A percentile compares a stretch with the other conserved stretches of the same genome.
These are phyloP conservation scores for Amazona guildingii DNA, from an alignment of 2,113 vertebrate genomes.

Conservation along the genomic window DNA sequence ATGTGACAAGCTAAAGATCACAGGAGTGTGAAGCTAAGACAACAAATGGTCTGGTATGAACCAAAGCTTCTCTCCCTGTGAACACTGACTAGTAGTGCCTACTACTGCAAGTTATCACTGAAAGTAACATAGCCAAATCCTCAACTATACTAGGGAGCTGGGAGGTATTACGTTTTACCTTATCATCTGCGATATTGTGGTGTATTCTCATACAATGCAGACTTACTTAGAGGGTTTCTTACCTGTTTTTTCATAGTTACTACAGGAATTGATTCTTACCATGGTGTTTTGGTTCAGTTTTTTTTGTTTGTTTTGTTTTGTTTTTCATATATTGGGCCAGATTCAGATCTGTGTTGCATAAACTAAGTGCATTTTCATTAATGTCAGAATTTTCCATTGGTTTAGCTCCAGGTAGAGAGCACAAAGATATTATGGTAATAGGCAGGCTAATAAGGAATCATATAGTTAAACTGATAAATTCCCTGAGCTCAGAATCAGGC, in stretches of 20 bases:
- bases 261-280: not conserved
- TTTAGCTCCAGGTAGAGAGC: constrained; percentile 16
- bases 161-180: not conserved
- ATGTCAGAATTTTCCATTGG: constrained; percentile 19
- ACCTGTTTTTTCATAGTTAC: not conserved
- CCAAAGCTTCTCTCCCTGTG: constrained; percentile 10
- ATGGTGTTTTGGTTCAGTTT: not conserved
- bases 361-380: not conserved
- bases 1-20: constrained; percentile 53
- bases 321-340: not conserved
- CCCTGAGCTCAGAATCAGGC: constrained; percentile 57
- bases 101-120: constrained; percentile 65
- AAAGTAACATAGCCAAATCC: not conserved
- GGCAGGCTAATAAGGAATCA: constrained; percentile 47
- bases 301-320: not conserved
- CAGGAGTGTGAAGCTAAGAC: constrained; percentile 35
- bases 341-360: not conserved
- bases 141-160: not conserved
- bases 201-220: not conserved
- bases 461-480: constrained; percentile 39
- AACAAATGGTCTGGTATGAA: not conserved
- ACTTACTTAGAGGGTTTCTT: not conserved
- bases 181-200: not conserved
- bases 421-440: constrained; percentile 54
- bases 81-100: constrained; percentile 66